Conservation (phyloP, 37 sponge, comb jelly and placozoan genomes). For the Geodia barretti region DNA sequence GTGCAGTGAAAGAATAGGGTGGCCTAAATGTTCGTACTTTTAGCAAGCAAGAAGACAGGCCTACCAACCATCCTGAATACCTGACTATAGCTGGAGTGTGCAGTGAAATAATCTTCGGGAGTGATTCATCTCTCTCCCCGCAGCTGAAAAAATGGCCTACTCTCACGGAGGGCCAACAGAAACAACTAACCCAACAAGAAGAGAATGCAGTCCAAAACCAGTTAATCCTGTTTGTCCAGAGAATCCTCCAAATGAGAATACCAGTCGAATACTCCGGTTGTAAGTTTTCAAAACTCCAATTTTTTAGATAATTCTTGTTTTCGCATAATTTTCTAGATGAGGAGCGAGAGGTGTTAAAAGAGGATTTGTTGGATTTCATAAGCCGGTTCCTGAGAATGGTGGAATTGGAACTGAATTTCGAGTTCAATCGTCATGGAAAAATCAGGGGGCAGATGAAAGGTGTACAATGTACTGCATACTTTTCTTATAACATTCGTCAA, state of each 20-base stretch:
- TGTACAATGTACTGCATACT: not conserved
- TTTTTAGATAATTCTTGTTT: not conserved
- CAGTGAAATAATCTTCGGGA: too few relatives aligned
- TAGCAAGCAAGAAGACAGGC: too few relatives aligned
- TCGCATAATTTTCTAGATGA: constrained; percentile 5
- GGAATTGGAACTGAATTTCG: constrained; percentile 59
- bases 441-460: constrained; percentile 51
- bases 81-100: too few relatives aligned
- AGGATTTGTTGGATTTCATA: constrained; percentile 47
- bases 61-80: too few relatives aligned
- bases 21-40: too few relatives aligned
- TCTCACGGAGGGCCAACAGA: constrained; percentile 32
- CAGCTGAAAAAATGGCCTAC: constrained; percentile 36
- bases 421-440: constrained; percentile 5
- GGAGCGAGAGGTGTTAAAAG: constrained; percentile 18
- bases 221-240: constrained; percentile 53
- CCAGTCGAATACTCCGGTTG: constrained; percentile 51
- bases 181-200: constrained; percentile 42
- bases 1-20: too few relatives aligned
- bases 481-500: not conserved
- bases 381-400: constrained; percentile 44
- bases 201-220: constrained; percentile 78
- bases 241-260: constrained; percentile 54
- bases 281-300: not conserved
- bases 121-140: too few relatives aligned